phyloP scores from a whole-genome alignment of 2,888 invertebrate species.

The Eubasilissa splendida region DNA sequence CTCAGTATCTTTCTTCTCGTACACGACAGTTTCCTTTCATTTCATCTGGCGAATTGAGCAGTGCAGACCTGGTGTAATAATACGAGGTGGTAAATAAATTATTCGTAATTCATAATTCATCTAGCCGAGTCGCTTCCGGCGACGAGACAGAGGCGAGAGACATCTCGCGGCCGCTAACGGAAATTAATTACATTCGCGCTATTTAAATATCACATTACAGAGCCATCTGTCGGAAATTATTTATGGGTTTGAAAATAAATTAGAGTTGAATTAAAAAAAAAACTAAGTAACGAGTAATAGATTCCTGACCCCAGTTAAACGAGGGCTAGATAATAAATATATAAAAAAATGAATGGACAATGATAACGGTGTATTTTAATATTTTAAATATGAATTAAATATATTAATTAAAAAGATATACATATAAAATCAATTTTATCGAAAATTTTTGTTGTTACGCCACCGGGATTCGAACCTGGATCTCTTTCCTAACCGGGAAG shows the following conservation, averaged over 20 bases:
- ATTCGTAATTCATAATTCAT: constrained; percentile 56
- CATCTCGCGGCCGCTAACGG: constrained; percentile 43
- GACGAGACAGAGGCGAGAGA: constrained; percentile 42
- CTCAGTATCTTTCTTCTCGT: neutral
- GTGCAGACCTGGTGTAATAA: constrained; percentile 34
- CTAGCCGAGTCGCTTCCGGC: constrained; percentile 41
- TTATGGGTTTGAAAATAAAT: neutral
- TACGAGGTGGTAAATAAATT: constrained; percentile 55
- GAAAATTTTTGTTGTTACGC: too few species aligned
- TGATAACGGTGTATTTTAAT: too few species aligned
- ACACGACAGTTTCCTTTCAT: neutral
- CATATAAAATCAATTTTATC: too few species aligned
- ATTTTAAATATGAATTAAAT: too few species aligned
- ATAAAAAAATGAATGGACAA: too few species aligned
- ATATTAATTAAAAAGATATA: too few species aligned
- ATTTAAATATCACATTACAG: constrained; percentile 37
- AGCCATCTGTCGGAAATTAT: constrained; percentile 32
- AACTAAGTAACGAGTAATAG: too few species aligned
- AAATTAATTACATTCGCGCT: constrained; percentile 48
- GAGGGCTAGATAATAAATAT: too few species aligned
- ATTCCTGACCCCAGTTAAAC: too few species aligned
- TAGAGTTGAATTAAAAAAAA: neutral
- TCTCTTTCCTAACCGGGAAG: too few species aligned
- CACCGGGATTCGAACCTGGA: too few species aligned
- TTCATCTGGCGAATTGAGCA: neutral